Conservation (phyloP, 2,113 vertebrate genomes). For the Cololabis saira region DNA sequence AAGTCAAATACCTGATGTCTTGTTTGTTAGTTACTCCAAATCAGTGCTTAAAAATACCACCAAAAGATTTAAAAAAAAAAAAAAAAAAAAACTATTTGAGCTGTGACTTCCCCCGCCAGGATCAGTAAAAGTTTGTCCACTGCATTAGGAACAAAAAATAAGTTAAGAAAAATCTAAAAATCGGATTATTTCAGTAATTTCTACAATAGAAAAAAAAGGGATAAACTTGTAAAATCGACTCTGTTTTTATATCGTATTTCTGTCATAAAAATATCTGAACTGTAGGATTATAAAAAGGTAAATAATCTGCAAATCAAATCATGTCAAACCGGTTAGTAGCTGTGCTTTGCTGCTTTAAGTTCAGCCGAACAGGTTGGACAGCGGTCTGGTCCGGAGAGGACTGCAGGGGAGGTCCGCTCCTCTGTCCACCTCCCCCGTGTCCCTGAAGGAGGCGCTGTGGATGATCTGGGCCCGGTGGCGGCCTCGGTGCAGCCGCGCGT, state of each 20-base stretch:
- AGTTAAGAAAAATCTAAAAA: conserved; percentile 12
- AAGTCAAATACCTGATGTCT: neutral
- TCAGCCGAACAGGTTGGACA: conserved; percentile 95
- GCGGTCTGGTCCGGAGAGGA: conserved; percentile 86
- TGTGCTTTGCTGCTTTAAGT: conserved; percentile 14
- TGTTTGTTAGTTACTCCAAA: conserved; percentile 17
- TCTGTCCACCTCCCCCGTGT: conserved; percentile 84
- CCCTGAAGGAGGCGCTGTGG: conserved; percentile 89
- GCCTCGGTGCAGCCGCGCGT: conserved; percentile 89
- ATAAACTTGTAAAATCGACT: conserved; percentile 13
- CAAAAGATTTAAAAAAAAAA: neutral
- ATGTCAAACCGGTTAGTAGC: conserved; percentile 6
- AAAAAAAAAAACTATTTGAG: conserved; percentile 8
- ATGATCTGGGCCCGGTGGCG: conserved; percentile 93
- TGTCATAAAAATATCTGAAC: conserved; percentile 30
- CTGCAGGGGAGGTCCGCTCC: conserved; percentile 82
- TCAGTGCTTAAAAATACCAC: neutral
- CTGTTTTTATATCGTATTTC: too few relatives aligned
- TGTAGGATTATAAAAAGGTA: conserved; percentile 35
- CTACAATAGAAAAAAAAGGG: conserved; percentile 6
- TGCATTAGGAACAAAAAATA: conserved; percentile 39
- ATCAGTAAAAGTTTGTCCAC: conserved; percentile 20
- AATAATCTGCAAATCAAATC: conserved; percentile 23
- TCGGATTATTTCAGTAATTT: conserved; percentile 15
- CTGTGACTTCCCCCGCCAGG: neutral